Base-by-base conservation (phyloP, 1,140 invertebrate genomes). In the Metopolophium dirhodum region DNA sequence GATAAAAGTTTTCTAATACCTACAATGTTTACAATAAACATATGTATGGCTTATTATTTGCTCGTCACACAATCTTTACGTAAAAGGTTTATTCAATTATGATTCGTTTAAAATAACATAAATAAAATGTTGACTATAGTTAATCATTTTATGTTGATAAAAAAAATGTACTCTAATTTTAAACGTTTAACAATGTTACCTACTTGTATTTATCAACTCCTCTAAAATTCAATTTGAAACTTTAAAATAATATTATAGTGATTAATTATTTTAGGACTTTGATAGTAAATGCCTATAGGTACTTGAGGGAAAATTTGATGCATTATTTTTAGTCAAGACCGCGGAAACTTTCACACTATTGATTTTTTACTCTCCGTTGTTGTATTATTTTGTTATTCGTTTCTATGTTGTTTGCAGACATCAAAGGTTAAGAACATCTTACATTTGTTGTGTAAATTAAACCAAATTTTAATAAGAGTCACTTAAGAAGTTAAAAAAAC, bases 331-430 rank as follows among this genome's bases (percentile, higher is more conserved):
- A 37, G 49, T 51, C 8, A 35, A 45, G 30, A 51, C 11, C 26
- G 7, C 9, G 7, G 86, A 89, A 35, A 89, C 87, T 89, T 89
- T 54, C 87, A 37, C 18, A 54, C n/a, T 89, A 89, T 89, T 89
- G 87, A 89, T 89, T 89, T 83, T 41, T 89, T 89, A 54, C 8
- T 35, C 35, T 89, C n/a, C 18, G 30, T 89, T 88, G 47, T 88
- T 89, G 23, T 37, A 35, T 89, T 54, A 89, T 54, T 54, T 89
- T 23, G 7, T 9, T 89, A 47, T 89, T 23, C n/a, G n/a, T 89
- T 54, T 51, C 20, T n/a, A 35, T 54, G n/a, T 89, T 54, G 18
- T 89, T 8, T 18, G n/a, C 61, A 37, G 49, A 89, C 47, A 51
- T 49, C 47, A 49, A 35, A 51, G 26, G 47, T 88, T 51, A 51